Evolutionary conservation across 2,888 invertebrate species (phyloP).

Genomic region (Molanna angustata): DNA sequence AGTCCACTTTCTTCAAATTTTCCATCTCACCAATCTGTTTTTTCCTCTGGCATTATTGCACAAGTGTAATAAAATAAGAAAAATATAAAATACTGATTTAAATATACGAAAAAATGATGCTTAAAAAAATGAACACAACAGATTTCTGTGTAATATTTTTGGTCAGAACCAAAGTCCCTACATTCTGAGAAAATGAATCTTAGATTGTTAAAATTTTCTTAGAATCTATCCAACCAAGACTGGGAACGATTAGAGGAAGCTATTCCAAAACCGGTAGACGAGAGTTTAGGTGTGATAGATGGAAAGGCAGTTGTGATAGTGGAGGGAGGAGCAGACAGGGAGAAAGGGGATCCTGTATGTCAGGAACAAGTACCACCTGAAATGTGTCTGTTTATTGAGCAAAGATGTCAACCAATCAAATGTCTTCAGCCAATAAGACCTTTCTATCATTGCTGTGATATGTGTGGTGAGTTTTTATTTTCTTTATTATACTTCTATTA

Average conservation of each 20-base stretch:
- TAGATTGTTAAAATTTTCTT: no score
- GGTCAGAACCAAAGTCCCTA: no score
- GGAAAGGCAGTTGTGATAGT: not conserved
- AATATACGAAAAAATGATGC: no score
- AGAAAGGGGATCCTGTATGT: not conserved
- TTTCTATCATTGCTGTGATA: constrained; percentile 18
- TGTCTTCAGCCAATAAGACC: constrained; percentile 20
- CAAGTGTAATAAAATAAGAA: no score
- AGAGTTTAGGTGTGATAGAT: not conserved
- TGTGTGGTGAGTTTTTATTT: constrained; percentile 23
- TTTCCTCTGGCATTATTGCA: no score
- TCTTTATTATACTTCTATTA: no score
- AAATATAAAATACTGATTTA: no score
- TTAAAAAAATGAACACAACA: no score
- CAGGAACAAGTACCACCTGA: not conserved
- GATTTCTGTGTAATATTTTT: no score
- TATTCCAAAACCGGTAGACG: not conserved
- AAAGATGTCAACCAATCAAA: constrained; percentile 1
- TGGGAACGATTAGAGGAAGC: not conserved
- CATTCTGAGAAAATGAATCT: no score
- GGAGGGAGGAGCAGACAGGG: not conserved
- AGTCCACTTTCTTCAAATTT: no score
- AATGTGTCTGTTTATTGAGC: constrained; percentile 5
- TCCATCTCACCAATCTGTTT: no score
- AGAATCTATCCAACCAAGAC: not conserved